These are phyloP conservation scores for Aproaerema taeniolella DNA, from an alignment of 2,888 invertebrate genomes.

Conservation along the genomic window DNA sequence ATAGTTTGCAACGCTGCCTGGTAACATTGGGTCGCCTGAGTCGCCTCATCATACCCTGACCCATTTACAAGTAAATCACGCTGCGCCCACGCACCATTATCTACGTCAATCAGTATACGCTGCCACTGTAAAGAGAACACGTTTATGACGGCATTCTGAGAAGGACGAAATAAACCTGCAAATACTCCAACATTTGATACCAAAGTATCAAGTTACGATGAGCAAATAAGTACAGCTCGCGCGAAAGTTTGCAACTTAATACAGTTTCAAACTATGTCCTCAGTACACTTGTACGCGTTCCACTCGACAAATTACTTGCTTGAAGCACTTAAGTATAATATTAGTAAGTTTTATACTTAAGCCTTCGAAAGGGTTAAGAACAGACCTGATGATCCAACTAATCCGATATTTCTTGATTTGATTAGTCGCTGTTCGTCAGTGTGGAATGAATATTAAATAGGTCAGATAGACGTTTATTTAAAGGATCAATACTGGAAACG, in stretches of 20 bases:
- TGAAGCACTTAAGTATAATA: not conserved
- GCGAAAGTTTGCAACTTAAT: not conserved
- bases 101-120: conserved; percentile 44
- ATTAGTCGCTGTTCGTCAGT: no score
- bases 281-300: not conserved
- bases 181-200: conserved; percentile 13
- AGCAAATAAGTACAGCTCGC: not conserved
- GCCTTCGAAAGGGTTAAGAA: no score
- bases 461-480: no score
- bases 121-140: conserved; percentile 30
- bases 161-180: conserved; percentile 28
- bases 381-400: no score
- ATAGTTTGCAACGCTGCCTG: no score
- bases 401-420: no score
- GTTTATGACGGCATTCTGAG: conserved; percentile 32
- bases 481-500: no score
- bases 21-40: conserved; percentile 22
- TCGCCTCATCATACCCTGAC: conserved; percentile 55
- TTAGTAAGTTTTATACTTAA: no score
- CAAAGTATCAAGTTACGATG: not conserved
- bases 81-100: conserved; percentile 55
- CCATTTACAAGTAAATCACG: conserved; percentile 58
- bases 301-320: not conserved
- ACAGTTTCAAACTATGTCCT: not conserved
- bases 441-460: no score